These are phyloP conservation scores for Orientallactaga bullata DNA, from an alignment of 2,113 vertebrate species.

Conservation along the genomic window DNA sequence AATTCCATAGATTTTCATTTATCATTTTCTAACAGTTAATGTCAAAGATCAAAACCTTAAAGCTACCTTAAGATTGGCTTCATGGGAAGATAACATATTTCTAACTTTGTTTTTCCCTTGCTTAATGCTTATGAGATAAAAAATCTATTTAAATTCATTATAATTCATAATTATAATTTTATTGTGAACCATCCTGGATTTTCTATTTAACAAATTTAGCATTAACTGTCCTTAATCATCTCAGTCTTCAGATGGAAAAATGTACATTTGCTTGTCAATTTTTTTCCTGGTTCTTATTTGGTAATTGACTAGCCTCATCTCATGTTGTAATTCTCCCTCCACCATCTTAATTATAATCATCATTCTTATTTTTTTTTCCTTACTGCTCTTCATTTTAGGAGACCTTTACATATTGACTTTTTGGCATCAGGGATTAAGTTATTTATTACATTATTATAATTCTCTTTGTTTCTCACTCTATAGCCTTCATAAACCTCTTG, in stretches of 20 bases:
- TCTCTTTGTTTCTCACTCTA: neutral
- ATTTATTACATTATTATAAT: neutral
- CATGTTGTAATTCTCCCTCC: neutral
- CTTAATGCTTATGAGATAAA: neutral
- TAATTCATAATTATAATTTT: neutral
- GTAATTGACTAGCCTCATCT: neutral
- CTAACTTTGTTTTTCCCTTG: neutral
- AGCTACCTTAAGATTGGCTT: neutral
- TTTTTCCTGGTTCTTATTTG: neutral
- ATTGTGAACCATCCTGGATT: neutral
- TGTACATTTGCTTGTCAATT: neutral
- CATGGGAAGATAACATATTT: neutral
- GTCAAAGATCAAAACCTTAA: neutral
- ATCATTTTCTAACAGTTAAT: neutral
- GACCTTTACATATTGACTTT: neutral
- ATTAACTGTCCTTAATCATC: neutral
- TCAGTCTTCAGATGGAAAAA: neutral
- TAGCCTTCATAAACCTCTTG: neutral
- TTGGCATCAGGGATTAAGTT: neutral
- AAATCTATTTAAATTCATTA: neutral
- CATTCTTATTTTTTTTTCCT: neutral
- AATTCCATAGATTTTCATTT: slow-evolving; percentile 8
- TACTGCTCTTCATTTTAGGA: neutral
- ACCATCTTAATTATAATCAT: neutral
- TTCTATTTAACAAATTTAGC: slow-evolving; percentile 2